phyloP scores from a whole-genome alignment of 2,113 vertebrate species.

The Lanius collurio region DNA sequence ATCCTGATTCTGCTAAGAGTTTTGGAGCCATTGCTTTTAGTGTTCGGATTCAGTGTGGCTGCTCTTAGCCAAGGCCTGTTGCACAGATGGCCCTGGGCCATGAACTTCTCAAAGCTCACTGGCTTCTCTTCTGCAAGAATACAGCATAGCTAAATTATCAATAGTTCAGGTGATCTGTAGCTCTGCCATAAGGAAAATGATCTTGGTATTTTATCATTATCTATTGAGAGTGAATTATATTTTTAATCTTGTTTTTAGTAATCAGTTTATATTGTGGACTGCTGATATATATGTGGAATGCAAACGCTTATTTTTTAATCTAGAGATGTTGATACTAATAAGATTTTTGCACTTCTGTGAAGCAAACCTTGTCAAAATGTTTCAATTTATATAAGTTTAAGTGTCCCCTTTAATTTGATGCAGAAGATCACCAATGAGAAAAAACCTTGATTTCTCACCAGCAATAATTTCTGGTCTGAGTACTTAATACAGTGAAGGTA shows the following conservation, averaged over 20 bases:
- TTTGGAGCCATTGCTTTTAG: not conserved
- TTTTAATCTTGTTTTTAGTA: not conserved
- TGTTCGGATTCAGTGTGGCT: not conserved
- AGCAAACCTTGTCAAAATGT: not conserved
- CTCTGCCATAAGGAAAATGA: not conserved
- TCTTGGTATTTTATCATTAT: not conserved
- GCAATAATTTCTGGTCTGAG: not conserved
- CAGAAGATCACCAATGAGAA: not conserved
- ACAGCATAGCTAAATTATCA: not conserved
- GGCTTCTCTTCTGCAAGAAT: not conserved
- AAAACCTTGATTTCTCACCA: not conserved
- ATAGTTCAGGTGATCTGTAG: not conserved
- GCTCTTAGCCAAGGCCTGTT: not conserved
- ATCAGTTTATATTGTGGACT: not conserved
- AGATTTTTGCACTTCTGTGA: not conserved
- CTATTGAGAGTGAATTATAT: not conserved
- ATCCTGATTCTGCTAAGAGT: not conserved
- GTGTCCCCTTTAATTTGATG: not conserved
- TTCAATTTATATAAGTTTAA: not conserved
- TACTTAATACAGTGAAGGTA: not conserved
- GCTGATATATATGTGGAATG: not conserved
- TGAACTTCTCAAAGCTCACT: not conserved
- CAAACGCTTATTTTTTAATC: not conserved
- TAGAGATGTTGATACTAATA: not conserved
- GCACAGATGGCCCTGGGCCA: not conserved